These are phyloP conservation scores for Rana temporaria DNA, from an alignment of 2,113 vertebrate genomes.

Conservation along the genomic window DNA sequence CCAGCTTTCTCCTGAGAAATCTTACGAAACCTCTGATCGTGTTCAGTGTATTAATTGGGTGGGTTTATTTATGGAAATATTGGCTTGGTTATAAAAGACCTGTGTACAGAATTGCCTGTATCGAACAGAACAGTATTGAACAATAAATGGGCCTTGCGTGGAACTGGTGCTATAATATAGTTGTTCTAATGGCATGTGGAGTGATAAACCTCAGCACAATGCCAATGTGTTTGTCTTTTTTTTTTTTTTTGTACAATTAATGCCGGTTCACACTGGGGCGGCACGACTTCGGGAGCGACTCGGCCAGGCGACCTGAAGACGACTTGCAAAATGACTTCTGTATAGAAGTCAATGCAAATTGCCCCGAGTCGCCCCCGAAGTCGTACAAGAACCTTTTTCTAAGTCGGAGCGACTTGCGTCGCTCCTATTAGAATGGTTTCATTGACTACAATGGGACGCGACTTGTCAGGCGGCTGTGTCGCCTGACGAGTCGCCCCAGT, in stretches of 20 bases:
- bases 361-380: no score
- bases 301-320: no score
- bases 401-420: no score
- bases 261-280: no score
- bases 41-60: neutral
- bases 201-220: neutral
- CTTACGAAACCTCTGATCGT: neutral
- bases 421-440: no score
- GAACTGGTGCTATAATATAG: neutral
- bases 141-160: neutral
- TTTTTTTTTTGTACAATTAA: neutral
- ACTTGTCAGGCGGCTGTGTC: no score
- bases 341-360: no score
- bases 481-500: no score
- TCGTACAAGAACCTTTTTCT: no score
- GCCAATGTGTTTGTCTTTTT: neutral
- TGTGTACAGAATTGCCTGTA: neutral
- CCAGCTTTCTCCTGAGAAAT: conserved; percentile 43
- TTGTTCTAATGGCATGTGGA: neutral
- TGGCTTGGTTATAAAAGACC: conserved; percentile 38
- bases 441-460: no score
- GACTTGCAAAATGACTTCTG: no score
- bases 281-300: no score
- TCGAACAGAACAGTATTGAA: neutral
- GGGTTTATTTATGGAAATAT: conserved; percentile 48